These are phyloP conservation scores for Bhutanitis thaidina DNA, from an alignment of 2,888 invertebrate species.

Conservation along the genomic window DNA sequence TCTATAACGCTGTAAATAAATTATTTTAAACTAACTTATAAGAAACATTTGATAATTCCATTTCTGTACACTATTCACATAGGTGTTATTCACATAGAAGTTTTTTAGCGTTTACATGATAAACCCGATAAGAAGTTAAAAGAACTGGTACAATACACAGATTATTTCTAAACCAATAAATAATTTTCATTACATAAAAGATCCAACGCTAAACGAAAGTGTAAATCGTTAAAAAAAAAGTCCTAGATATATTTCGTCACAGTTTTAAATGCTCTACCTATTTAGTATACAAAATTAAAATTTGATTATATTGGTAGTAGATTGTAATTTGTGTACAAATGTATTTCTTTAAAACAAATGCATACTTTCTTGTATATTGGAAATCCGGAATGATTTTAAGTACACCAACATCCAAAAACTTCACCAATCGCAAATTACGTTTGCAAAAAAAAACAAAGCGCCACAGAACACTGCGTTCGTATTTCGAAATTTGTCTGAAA, in stretches of 20 bases:
- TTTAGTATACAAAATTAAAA: neutral
- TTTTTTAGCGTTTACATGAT: neutral
- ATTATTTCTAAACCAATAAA: slow-evolving; percentile 1
- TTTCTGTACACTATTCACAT: slow-evolving; percentile 63
- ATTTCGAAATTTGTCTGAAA: slow-evolving; percentile 16
- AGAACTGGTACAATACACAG: slow-evolving; percentile 12
- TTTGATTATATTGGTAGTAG: too few species aligned
- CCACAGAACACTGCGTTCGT: slow-evolving; percentile 15
- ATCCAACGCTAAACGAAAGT: too few species aligned
- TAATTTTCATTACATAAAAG: neutral
- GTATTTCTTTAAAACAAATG: too few species aligned
- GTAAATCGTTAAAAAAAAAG: too few species aligned
- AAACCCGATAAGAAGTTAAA: neutral
- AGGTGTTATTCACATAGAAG: slow-evolving; percentile 27
- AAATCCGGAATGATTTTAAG: slow-evolving; percentile 12
- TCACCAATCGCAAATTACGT: neutral
- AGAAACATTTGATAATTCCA: slow-evolving; percentile 51
- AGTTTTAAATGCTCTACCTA: neutral
- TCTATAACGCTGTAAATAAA: slow-evolving; percentile 52
- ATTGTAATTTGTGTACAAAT: too few species aligned
- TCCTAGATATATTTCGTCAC: too few species aligned
- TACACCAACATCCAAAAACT: neutral
- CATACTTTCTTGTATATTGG: too few species aligned
- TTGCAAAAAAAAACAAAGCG: slow-evolving; percentile 10
- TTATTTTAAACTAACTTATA: slow-evolving; percentile 50